Conservation (phyloP, 2,113 vertebrate genomes). For the Centropus bengalensis region DNA sequence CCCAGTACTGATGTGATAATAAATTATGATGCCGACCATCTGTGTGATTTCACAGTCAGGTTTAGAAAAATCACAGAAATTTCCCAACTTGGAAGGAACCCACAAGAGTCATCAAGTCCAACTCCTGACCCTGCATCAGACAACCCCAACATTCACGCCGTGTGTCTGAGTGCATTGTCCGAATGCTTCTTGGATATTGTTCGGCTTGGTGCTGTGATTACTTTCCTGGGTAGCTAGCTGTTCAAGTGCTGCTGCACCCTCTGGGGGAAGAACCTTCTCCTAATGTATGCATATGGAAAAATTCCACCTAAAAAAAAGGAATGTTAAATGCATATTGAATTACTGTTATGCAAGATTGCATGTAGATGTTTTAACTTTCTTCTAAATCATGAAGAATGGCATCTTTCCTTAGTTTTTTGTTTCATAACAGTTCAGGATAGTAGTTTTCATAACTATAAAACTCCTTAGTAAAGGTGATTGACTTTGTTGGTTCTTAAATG, state of each 20-base stretch:
- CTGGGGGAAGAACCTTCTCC: no score
- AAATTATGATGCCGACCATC: neutral
- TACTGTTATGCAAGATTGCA: neutral
- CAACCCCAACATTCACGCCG: no score
- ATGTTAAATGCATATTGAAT: neutral
- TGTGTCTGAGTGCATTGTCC: no score
- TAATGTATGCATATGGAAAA: neutral
- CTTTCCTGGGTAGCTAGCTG: no score
- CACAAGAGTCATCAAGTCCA: no score
- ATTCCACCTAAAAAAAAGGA: neutral
- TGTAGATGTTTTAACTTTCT: neutral
- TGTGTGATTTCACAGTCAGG: neutral
- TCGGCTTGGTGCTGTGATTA: no score
- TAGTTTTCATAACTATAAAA: neutral
- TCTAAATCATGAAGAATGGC: neutral
- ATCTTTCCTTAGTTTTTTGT: neutral
- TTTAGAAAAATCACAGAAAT: neutral
- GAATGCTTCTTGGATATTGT: no score
- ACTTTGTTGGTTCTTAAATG: neutral
- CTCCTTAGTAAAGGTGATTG: neutral
- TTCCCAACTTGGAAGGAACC: no score
- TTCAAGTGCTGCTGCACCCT: no score
- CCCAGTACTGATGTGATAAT: neutral
- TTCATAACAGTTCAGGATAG: neutral
- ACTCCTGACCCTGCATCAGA: no score